Conservation (phyloP, 2,888 invertebrate species). For the Drosophila birchii region DNA sequence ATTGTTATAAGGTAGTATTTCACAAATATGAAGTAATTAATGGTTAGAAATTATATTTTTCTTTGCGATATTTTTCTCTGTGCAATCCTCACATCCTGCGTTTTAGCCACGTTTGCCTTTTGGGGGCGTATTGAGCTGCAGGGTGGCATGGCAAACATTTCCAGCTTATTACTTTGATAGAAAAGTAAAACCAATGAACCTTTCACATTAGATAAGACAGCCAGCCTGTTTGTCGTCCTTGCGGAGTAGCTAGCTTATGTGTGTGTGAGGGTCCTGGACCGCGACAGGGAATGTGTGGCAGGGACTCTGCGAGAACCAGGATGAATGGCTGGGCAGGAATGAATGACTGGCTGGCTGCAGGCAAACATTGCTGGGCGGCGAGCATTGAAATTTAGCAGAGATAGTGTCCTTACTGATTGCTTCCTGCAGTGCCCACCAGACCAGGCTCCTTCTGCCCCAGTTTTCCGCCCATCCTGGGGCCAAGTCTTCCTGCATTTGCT, state of each 20-base stretch:
- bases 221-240: conserved; percentile 66
- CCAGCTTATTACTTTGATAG: conserved; percentile 81
- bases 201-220: conserved; percentile 78
- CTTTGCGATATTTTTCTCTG: neutral
- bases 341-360: conserved; percentile 45
- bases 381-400: conserved; percentile 74
- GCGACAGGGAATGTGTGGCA: conserved; percentile 42
- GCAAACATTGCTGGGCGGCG: conserved; percentile 54
- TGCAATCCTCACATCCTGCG: conserved; percentile 28
- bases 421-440: conserved; percentile 70
- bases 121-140: conserved; percentile 21
- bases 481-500: conserved; percentile 56
- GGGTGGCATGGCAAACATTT: conserved; percentile 61
- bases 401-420: conserved; percentile 82
- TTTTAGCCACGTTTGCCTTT: conserved; percentile 55
- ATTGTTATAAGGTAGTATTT: neutral
- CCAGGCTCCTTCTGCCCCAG: conserved; percentile 19
- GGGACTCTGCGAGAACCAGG: conserved; percentile 17
- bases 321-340: conserved; percentile 49
- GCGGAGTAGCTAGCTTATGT: conserved; percentile 48
- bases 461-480: conserved; percentile 11
- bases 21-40: neutral
- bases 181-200: conserved; percentile 82
- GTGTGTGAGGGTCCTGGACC: conserved; percentile 28
- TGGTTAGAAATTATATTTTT: neutral